Evolutionary conservation across 2,113 vertebrate species (phyloP).

Genomic region (Ochotona curzoniae): DNA sequence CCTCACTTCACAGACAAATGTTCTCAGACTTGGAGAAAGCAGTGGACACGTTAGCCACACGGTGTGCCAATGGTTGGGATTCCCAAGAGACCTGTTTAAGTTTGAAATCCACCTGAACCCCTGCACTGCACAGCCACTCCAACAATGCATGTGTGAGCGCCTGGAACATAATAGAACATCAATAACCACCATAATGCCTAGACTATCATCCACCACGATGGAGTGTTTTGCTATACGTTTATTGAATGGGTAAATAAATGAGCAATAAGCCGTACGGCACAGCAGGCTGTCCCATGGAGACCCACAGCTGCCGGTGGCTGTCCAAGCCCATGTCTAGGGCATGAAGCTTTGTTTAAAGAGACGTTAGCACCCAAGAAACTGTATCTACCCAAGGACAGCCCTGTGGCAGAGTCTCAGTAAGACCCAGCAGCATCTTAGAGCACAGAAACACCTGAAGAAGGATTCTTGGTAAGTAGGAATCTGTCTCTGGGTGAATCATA

Average conservation of each 20-base stretch:
- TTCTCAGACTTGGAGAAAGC: background rate
- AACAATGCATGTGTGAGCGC: background rate
- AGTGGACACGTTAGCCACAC: background rate
- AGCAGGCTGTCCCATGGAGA: background rate
- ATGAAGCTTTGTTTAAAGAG: background rate
- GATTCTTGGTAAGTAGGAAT: background rate
- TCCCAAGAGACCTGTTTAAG: background rate
- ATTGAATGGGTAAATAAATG: constrained; percentile 22
- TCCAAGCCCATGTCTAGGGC: background rate
- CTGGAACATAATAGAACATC: constrained; percentile 5
- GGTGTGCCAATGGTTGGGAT: too few relatives aligned
- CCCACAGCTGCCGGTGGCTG: background rate
- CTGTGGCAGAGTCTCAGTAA: background rate
- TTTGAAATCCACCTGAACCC: background rate
- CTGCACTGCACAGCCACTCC: background rate
- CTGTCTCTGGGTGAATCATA: constrained; percentile 16
- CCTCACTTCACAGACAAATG: background rate
- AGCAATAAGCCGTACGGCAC: background rate
- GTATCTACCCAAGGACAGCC: background rate
- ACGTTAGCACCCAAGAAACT: background rate
- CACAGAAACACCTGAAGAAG: background rate
- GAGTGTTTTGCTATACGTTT: constrained; percentile 54
- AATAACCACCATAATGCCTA: constrained; percentile 37
- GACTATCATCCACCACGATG: background rate
- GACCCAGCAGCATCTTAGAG: background rate